Evolutionary conservation across 2,113 vertebrate genomes (phyloP).

Genomic region (Pelecanoides urinatrix): DNA sequence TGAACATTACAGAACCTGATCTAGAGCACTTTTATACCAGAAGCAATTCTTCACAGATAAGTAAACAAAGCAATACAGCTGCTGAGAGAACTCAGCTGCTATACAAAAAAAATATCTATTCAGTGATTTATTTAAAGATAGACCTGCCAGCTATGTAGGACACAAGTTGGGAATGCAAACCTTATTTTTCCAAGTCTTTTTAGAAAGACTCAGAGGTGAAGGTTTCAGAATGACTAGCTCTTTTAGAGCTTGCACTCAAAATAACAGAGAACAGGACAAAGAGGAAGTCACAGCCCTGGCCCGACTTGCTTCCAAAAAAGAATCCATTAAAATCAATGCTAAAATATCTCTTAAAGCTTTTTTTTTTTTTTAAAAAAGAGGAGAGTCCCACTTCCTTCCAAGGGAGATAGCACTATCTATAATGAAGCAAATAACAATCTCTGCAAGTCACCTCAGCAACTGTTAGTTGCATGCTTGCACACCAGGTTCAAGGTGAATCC

Average conservation of each 20-base stretch:
- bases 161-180: neutral
- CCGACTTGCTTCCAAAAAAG: constrained; percentile 7
- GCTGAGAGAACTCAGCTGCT: neutral
- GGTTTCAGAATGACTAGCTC: neutral
- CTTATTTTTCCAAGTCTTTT: neutral
- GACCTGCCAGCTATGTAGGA: neutral
- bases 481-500: neutral
- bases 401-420: neutral
- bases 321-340: neutral
- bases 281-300: neutral
- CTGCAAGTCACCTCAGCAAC: neutral
- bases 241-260: neutral
- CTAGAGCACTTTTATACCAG: neutral
- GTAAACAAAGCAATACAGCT: neutral
- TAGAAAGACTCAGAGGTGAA: neutral
- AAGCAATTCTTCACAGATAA: neutral
- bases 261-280: constrained; percentile 31
- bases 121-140: neutral
- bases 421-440: neutral
- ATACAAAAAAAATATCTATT: neutral
- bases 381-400: neutral
- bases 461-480: neutral
- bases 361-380: neutral
- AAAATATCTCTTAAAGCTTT: neutral
- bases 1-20: neutral